Percentiles rank a stretch among this genome's conserved stretches.
phyloP scores from a whole-genome alignment of 2,888 invertebrate species.

The Abrostola tripartita region DNA sequence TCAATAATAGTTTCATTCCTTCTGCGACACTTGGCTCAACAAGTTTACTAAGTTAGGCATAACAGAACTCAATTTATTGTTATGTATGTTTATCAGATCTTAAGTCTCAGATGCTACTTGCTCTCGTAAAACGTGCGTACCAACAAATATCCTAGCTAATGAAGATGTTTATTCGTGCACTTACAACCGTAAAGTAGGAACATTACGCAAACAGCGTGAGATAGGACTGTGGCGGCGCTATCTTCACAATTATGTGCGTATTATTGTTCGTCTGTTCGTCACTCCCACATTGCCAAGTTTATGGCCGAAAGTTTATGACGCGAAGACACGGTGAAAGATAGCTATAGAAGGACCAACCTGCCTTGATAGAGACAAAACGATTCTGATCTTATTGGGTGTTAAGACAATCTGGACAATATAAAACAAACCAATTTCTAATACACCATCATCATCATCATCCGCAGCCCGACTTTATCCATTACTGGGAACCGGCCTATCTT shows the following conservation, averaged over 20 bases:
- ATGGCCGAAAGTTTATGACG: conserved; percentile 59
- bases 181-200: conserved; percentile 29
- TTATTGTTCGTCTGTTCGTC: conserved; percentile 44
- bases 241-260: conserved; percentile 50
- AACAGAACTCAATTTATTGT: no score
- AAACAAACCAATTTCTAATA: no score
- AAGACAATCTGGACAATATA: background rate
- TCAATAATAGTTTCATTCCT: no score
- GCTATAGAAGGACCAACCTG: conserved; percentile 15
- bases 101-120: background rate
- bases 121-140: background rate
- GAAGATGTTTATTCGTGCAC: conserved; percentile 23
- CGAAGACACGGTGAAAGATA: background rate
- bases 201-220: conserved; percentile 53
- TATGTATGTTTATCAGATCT: no score
- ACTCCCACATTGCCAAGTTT: conserved; percentile 67
- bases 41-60: no score
- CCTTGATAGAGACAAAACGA: no score
- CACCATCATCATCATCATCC: no score
- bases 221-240: conserved; percentile 32
- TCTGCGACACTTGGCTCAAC: no score
- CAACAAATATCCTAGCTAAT: conserved; percentile 9
- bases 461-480: no score
- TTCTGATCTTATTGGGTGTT: no score
- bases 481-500: no score